Evolutionary conservation across 2,797 vertebrate genomes (phyloP), one percentile per base, ranked within the genome.

Genomic region (Enteromius mattozi): DNA sequence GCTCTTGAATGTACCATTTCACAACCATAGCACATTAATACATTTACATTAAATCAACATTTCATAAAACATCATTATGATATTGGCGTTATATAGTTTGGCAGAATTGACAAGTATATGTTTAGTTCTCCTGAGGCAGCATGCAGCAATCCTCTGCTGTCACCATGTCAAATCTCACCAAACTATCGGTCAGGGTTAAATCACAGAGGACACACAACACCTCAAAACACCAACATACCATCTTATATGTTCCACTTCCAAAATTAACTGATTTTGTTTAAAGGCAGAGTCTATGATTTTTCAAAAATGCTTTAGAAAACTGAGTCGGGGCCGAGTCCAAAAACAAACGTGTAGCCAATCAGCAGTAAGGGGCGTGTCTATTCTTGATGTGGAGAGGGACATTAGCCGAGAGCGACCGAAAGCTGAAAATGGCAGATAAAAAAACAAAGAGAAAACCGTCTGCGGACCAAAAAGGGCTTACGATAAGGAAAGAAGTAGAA

Each of bases 1-100:
- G 47, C 14, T 87, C 16, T 21, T 77, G 81, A 82, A 86, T 84
- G 81, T 89, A 75, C 69, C 13, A 33, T n/a, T 69, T 66, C 2
- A 80, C 65, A 40, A 74, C 19, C 59, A 66, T 76, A 40, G 21
- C 54, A 66, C 59, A 83, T 51, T 4, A 47, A 47, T 10, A 78
- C 10, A 63, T 45, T 27, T 30, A 63, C 56, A 77, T 45, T 24
- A 9, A n/a, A 30, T 69, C 30, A 79, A 63, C 54, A 70, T 19
- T 56, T 59, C 47, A 78, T 8, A 47, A 19, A 17, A 66, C 33
- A 66, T 56, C 13, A 37, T 37, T 10, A 54, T 40, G 65, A 70
- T 81, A 61, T 54, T 76, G 80, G 69, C 1, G 5, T 49, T 51
- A 54, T 12, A 68, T 14, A 40, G 45, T 59, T 12, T 61, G n/a